phyloP scores from a whole-genome alignment of 2,797 vertebrate species.

The Sternotherus odoratus region DNA sequence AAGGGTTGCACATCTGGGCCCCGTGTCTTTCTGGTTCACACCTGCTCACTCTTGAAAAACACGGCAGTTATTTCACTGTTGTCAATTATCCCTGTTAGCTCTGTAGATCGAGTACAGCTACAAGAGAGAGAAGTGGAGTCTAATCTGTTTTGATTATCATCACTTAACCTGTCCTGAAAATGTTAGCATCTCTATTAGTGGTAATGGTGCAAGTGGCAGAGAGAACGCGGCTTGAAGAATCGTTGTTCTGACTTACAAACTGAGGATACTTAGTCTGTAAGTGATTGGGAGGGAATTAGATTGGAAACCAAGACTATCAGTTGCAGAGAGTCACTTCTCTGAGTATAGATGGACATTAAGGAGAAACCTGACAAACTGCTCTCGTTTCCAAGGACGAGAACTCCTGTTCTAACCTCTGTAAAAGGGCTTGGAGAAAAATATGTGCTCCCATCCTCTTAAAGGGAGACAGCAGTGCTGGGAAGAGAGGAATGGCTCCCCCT shows the following conservation, averaged over 20 bases:
- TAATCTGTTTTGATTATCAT: neutral
- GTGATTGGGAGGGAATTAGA: neutral
- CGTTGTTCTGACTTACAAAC: neutral
- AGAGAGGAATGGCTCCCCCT: neutral
- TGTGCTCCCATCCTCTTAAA: neutral
- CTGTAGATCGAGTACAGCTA: neutral
- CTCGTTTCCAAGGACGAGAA: rapidly evolving
- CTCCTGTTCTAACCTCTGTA: neutral
- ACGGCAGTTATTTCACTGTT: neutral
- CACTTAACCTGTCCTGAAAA: neutral
- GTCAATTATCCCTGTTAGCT: neutral
- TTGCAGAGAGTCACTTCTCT: neutral
- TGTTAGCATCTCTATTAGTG: neutral
- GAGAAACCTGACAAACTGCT: neutral
- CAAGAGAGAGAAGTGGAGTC: neutral
- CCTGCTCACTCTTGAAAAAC: neutral
- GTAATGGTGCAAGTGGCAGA: neutral
- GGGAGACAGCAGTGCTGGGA: neutral
- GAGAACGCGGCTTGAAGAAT: neutral
- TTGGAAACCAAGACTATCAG: neutral
- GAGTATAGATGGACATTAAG: neutral
- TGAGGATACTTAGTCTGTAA: neutral
- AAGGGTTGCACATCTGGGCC: neutral
- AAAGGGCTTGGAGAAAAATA: rapidly evolving
- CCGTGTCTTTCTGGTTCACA: neutral